A percentile compares a stretch with the other conserved stretches of the same genome.
Conservation (phyloP, 2,888 invertebrate species). For the Rhagophthalmus giganteus region DNA sequence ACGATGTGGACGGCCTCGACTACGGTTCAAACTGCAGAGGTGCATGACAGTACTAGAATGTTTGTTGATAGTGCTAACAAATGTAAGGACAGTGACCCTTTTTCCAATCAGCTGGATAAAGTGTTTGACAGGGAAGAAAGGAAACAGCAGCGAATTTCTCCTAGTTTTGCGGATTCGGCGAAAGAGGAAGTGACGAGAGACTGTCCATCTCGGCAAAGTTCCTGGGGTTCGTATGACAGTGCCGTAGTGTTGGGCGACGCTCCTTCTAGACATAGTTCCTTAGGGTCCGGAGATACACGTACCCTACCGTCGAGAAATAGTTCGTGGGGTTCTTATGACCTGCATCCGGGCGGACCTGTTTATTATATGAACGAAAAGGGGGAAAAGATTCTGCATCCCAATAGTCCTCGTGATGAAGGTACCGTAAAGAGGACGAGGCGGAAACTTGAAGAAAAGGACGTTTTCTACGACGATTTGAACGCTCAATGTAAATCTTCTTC, state of each 20-base stretch:
- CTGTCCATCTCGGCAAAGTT: slow-evolving; percentile 70
- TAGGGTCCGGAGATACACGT: slow-evolving; percentile 76
- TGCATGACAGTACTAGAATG: slow-evolving; percentile 40
- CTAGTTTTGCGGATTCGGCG: slow-evolving; percentile 42
- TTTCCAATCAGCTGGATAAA: slow-evolving; percentile 70
- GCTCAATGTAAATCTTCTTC: slow-evolving; percentile 49
- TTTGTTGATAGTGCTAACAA: slow-evolving; percentile 57
- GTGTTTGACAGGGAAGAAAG: slow-evolving; percentile 71
- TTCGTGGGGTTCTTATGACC: slow-evolving; percentile 74
- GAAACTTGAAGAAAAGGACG: slow-evolving; percentile 66
- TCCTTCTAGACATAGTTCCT: slow-evolving; percentile 77
- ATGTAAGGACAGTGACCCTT: slow-evolving; percentile 62
- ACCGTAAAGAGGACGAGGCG: slow-evolving; percentile 72
- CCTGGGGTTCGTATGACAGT: slow-evolving; percentile 78
- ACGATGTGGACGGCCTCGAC: slow-evolving; percentile 58
- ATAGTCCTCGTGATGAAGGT: slow-evolving; percentile 67
- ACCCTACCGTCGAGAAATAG: slow-evolving; percentile 68
- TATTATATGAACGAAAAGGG: slow-evolving; percentile 50
- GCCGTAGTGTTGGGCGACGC: slow-evolving; percentile 70
- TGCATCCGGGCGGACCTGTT: slow-evolving; percentile 54
- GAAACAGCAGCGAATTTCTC: slow-evolving; percentile 51
- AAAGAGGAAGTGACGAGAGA: slow-evolving; percentile 50
- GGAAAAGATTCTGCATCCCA: slow-evolving; percentile 36
- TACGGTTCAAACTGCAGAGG: slow-evolving; percentile 42
- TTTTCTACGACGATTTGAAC: slow-evolving; percentile 18